Percentiles rank a stretch among this genome's conserved stretches.
These are phyloP conservation scores for Catocala nupta DNA, from an alignment of 2,888 invertebrate species.

Conservation along the genomic window DNA sequence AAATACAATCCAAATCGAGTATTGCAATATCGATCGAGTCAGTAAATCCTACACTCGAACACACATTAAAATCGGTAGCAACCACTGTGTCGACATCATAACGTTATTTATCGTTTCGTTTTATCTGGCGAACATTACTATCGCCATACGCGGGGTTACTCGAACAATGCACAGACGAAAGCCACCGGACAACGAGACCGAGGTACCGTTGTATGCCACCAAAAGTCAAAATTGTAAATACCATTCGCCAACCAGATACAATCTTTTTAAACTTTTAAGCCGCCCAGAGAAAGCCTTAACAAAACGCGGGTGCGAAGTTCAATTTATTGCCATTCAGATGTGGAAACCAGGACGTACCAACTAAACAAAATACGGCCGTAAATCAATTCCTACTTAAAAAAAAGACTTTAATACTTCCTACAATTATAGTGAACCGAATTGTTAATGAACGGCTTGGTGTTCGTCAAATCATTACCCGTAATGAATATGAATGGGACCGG, in stretches of 20 bases:
- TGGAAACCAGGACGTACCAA: conserved; percentile 53
- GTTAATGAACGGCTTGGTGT: conserved; percentile 44
- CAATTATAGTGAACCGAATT: conserved; percentile 49
- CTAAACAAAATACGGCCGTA: conserved; percentile 54
- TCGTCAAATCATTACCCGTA: conserved; percentile 48
- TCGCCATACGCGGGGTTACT: conserved; percentile 42
- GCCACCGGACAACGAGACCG: conserved; percentile 58
- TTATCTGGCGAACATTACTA: conserved; percentile 58
- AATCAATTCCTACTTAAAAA: conserved; percentile 58
- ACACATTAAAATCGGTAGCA: conserved; percentile 71
- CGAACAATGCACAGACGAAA: conserved; percentile 51
- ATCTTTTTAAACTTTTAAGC: conserved; percentile 60
- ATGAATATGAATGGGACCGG: conserved; percentile 52
- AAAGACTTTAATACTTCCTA: conserved; percentile 56
- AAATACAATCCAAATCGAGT: conserved; percentile 55
- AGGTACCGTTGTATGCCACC: conserved; percentile 64
- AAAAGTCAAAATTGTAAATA: conserved; percentile 65
- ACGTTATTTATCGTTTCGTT: conserved; percentile 68
- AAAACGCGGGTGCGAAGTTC: conserved; percentile 59
- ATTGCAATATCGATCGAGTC: conserved; percentile 62
- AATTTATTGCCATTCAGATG: conserved; percentile 61
- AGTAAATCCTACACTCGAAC: conserved; percentile 68
- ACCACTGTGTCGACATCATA: conserved; percentile 67
- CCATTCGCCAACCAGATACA: conserved; percentile 65
- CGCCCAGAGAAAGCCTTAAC: conserved; percentile 63